Base-by-base conservation (phyloP, 2,888 invertebrate genomes). In the Chrysomela aeneicollis region DNA sequence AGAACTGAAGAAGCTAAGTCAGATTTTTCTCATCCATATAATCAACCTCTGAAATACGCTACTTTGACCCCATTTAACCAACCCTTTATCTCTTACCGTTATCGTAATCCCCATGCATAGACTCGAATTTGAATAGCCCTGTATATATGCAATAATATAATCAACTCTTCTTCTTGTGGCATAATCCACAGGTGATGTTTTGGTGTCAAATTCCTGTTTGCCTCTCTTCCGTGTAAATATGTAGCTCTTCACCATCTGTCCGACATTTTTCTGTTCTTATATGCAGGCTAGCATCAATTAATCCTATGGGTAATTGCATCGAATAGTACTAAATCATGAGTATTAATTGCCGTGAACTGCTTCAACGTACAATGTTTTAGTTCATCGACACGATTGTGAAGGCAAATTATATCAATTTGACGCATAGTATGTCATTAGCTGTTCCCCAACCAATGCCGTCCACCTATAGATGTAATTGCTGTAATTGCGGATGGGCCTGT, bases 341-440 rank as follows among this genome's bases (percentile, higher is more conserved):
- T 60, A 70, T 67, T 70, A 70, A 70, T 67, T 67, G 67, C 69
- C 26, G 63, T 67, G 61, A 65, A 69, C 63, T 67, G 66, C 54
- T 57, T 52, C 46, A 32, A 35, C 53, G 64, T 63, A 69, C 69
- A 69, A 67, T 69, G 66, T 67, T 69, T 69, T 63, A 69, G 69
- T 67, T 69, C 69, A 67, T 63, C 58, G 69, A 65, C 69, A 67
- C 58, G 60, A 49, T 55, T 49, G 46, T 57, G 59, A 61, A 63
- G 19, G 62, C 57, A 62, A 70, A 66, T 64, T 59, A 66, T 70
- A 67, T 66, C 61, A 66, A 63, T 57, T 61, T 59, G 60, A 66
- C 66, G 55, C 63, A 66, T 64, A 62, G 61, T 54, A 52, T 59
- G 65, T 61, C 67, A 59, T 64, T 54, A 59, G 47, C 10, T 66